These are phyloP conservation scores for Corella eumyota DNA, from an alignment of 23 tunicate species.

Conservation along the genomic window DNA sequence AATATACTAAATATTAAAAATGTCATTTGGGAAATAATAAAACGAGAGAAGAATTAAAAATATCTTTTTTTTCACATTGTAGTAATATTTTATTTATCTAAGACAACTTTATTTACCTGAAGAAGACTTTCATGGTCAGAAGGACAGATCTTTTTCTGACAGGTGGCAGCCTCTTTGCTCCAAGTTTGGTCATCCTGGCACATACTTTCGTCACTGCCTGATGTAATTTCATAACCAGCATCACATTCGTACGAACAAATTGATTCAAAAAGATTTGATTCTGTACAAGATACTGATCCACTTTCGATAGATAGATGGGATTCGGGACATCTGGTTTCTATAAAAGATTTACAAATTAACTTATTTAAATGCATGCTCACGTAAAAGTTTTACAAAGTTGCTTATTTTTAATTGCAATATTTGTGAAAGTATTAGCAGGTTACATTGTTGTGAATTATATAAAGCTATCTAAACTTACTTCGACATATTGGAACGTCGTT, in stretches of 20 bases:
- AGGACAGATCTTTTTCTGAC: constrained; percentile 42
- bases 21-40: background rate
- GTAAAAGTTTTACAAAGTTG: too few relatives aligned
- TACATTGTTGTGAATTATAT: too few relatives aligned
- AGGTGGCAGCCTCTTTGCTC: constrained; percentile 28
- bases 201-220: constrained; percentile 4
- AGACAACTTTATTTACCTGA: too few relatives aligned
- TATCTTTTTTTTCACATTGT: background rate
- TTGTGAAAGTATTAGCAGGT: too few relatives aligned
- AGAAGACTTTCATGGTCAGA: constrained; percentile 11
- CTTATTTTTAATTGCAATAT: too few relatives aligned
- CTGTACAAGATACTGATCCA: constrained; percentile 30
- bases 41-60: background rate
- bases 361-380: too few relatives aligned
- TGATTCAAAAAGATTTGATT: constrained; percentile 41
- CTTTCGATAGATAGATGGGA: constrained; percentile 11
- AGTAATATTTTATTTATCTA: background rate
- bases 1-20: background rate
- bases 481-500: constrained; percentile 20
- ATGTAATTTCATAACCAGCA: constrained; percentile 51
- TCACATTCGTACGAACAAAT: constrained; percentile 30
- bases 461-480: too few relatives aligned
- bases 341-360: constrained; percentile 2
- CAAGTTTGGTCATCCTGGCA: constrained; percentile 49
- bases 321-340: constrained; percentile 13